phyloP scores from a whole-genome alignment of 2,113 vertebrate genomes.

The Leiothrix lutea region DNA sequence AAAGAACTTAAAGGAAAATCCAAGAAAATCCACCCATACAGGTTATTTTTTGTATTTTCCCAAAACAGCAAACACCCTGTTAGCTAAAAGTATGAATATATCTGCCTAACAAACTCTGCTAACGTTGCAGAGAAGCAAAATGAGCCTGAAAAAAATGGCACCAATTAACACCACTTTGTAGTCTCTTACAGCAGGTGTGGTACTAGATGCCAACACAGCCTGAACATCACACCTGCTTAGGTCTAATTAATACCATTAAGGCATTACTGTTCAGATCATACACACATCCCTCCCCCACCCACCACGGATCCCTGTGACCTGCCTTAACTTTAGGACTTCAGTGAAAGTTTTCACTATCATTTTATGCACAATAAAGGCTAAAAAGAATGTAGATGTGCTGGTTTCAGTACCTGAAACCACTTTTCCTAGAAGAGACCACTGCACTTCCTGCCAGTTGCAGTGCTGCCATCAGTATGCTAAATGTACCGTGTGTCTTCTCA shows the following conservation, averaged over 20 bases:
- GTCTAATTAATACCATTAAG: not conserved
- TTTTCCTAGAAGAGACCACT: not conserved
- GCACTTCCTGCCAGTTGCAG: not conserved
- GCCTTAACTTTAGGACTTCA: not conserved
- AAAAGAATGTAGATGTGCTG: not conserved
- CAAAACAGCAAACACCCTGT: accelerated
- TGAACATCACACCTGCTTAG: not conserved
- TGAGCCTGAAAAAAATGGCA: not conserved
- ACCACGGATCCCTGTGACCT: not conserved
- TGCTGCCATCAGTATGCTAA: not conserved
- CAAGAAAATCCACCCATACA: not conserved
- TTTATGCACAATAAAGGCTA: not conserved
- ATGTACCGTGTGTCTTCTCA: not conserved
- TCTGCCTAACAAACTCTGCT: not conserved
- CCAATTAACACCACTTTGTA: not conserved
- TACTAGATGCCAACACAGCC: not conserved
- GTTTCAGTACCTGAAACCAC: not conserved
- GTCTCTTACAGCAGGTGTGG: not conserved
- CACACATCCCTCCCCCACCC: too few relatives aligned
- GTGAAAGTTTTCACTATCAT: not conserved
- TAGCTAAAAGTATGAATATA: not conserved
- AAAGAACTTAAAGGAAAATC: not conserved
- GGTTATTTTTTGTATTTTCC: not conserved
- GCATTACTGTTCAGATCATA: not conserved
- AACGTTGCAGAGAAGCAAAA: not conserved